Evolutionary conservation across 2,888 invertebrate species (phyloP), one percentile per base, ranked within the genome.

Genomic region (Hololepta plana): DNA sequence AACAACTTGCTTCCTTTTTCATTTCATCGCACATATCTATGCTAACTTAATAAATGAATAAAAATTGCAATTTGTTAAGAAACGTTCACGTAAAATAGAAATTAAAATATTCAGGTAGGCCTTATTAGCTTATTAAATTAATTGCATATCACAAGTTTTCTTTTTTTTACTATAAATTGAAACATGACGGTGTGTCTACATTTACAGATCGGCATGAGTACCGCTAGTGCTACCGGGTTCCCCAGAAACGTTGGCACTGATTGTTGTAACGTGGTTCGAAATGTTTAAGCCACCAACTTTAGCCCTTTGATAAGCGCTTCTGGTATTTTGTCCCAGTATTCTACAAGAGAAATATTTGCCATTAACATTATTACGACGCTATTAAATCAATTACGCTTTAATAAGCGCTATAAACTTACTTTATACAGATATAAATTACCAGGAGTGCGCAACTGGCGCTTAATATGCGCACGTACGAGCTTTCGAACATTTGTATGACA

Each of bases 241-340:
- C 20, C 55, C 53, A 16, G 59, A 55, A 14, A 64, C 56, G 20
- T 60, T 57, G 31, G 56, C 62, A 43, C 64, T 65, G 32, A 65
- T 64, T 20, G 64, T 64, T 8, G 57, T 52, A 26, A 64, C 60
- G 30, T 55, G 53, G 33, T 46, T 47, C 32, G 45, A 53, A 41
- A 90, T 88, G 45, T 73, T 76, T 25, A 88, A 64, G 2, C 84
- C 80, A 17, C 82, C 84, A 7, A 87, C 81, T 57, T 81, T 84
- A 40, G 88, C 87, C 33, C 84, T 69, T 44, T 87, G 82, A 59
- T 85, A 87, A n/a, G 87, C 87, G 29, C 76, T 74, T 25, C 84
- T 73, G 2, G 85, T 84, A 46, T 82, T 85, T 50, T 81, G 72
- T 33, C 85, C 81, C 36, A 88, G 62, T 51, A 80, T 80, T 52